phyloP scores from a whole-genome alignment of 1,140 invertebrate species.

The Dryas iulia region DNA sequence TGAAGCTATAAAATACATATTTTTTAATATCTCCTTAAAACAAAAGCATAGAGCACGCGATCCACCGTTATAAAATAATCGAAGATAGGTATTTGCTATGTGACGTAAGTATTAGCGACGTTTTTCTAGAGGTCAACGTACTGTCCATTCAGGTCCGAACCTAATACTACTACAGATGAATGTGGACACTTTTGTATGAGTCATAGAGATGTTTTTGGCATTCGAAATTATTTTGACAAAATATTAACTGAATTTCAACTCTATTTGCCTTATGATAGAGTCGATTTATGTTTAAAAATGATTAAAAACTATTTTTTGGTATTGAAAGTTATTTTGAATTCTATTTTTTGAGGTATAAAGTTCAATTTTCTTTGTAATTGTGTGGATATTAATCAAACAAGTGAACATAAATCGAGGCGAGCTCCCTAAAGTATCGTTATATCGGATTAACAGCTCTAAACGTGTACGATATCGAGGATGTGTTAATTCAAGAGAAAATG shows the following conservation, averaged over 20 bases:
- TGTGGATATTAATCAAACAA: conserved; percentile 49
- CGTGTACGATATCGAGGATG: conserved; percentile 55
- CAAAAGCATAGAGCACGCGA: conserved; percentile 3
- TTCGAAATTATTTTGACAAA: neutral
- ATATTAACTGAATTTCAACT: neutral
- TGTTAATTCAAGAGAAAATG: conserved; percentile 53
- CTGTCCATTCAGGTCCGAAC: conserved; percentile 27
- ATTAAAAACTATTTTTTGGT: neutral
- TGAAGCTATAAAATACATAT: too few relatives aligned
- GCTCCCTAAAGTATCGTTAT: conserved; percentile 58
- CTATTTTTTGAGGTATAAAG: neutral
- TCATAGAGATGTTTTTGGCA: neutral
- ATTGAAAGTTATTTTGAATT: neutral
- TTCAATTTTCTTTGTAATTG: neutral
- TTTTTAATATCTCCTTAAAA: too few relatives aligned
- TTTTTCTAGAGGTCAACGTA: conserved; percentile 33
- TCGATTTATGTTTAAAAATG: neutral
- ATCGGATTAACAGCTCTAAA: conserved; percentile 70
- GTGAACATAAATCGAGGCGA: conserved; percentile 56
- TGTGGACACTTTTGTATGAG: neutral
- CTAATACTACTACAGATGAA: neutral
- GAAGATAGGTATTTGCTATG: conserved; percentile 19
- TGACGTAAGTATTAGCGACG: conserved; percentile 32
- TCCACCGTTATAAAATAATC: conserved; percentile 12
- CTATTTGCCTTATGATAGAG: neutral